Conservation (phyloP, 2,888 invertebrate species). For the Conus canariensis region DNA sequence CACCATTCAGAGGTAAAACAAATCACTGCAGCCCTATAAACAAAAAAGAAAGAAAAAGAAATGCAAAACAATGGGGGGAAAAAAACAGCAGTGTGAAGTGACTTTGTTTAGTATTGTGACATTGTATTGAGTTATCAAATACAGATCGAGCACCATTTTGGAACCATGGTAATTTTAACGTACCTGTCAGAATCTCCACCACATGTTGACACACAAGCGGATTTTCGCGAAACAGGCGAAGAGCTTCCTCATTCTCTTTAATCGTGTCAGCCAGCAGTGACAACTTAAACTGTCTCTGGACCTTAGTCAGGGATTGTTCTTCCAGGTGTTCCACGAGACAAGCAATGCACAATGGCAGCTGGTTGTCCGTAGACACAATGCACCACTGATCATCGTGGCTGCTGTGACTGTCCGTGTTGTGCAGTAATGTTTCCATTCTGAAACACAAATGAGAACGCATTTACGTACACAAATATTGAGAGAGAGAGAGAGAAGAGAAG, state of each 20-base stretch:
- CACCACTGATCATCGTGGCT: constrained; percentile 37
- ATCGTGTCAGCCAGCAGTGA: not conserved
- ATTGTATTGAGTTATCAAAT: no score
- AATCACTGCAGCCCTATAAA: no score
- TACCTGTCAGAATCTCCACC: constrained; percentile 38
- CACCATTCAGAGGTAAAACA: no score
- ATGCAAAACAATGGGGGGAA: no score
- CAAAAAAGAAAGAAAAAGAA: no score
- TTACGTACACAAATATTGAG: no score
- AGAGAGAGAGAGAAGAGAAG: no score
- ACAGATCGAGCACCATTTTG: no score
- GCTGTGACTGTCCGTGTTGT: not conserved
- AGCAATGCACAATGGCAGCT: constrained; percentile 33
- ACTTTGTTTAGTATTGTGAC: no score
- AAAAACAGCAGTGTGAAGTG: no score
- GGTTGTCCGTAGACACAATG: constrained; percentile 3
- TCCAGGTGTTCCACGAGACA: constrained; percentile 32
- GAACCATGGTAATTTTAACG: no score
- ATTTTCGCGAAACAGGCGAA: constrained; percentile 19
- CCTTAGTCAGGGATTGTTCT: constrained; percentile 15
- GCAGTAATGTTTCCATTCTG: constrained; percentile 13
- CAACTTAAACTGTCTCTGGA: constrained; percentile 35
- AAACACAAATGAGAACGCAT: no score
- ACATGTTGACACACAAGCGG: constrained; percentile 41
- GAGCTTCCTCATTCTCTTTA: constrained; percentile 14